Evolutionary conservation across 2,888 invertebrate genomes (phyloP), one percentile per base, ranked within the genome.

Genomic region (Phrixothrix hirtus): DNA sequence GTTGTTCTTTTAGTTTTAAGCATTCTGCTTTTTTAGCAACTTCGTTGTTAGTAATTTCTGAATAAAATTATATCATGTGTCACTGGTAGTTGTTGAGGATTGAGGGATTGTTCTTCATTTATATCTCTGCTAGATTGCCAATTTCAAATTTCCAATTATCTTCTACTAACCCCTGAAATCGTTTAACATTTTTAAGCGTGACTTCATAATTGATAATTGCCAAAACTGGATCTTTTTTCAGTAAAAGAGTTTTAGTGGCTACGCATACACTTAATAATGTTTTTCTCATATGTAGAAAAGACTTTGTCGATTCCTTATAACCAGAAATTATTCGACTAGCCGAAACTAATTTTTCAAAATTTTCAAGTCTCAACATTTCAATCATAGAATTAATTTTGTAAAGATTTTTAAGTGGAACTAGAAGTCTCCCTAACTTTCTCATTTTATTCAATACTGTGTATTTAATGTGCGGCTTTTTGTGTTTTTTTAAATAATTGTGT

Each of bases 51-150:
- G n/a, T 59, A 54, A 16, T 62, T 42, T 41, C 31, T 45, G 31
- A 63, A 62, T 52, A 45, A 45, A 29, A 60, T 59, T n/a, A 64
- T 42, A 32, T 63, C 59, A 27, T 43, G 25, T 13, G 64, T 60
- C 17, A 61, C 21, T n/a, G 61, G 62, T 34, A 62, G 41, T 29
- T 6, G 55, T 51, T 61, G 55, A 7, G 44, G 41, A 21, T 52
- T 61, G 1, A 45, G 25, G n/a, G n/a, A 27, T 59, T 47, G 32
- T 60, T 62, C 47, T 63, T n/a, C 60, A 21, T 42, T 55, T 6
- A 62, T 31, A 36, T 63, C 56, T 54, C 63, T 63, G 58, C 62
- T 14, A 61, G 31, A 29, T 53, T 55, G 2, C 46, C 44, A 50
- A 60, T 58, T 36, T 61, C 61, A 37, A 47, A 58, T 39, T 57